These are phyloP conservation scores for Thysanoteuthis rhombus DNA, from an alignment of 2,888 invertebrate genomes.

Conservation along the genomic window DNA sequence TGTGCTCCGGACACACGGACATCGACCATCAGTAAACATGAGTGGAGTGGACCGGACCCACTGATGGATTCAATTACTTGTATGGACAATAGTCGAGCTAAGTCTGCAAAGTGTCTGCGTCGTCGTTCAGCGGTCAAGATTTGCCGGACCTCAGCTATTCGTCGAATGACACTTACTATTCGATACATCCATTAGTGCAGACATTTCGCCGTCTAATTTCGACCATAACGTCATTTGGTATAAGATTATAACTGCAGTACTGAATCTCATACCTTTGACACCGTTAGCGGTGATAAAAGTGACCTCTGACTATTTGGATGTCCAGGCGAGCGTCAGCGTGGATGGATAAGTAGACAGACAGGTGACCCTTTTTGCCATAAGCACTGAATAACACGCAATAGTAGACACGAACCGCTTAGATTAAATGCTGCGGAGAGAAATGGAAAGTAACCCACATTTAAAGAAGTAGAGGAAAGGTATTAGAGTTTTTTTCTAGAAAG, in stretches of 20 bases:
- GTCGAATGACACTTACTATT: neutral
- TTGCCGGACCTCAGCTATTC: neutral
- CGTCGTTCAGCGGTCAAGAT: neutral
- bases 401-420: neutral
- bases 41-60: neutral
- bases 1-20: neutral
- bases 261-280: neutral
- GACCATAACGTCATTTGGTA: neutral
- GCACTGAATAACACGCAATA: neutral
- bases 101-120: neutral
- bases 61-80: neutral
- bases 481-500: neutral
- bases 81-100: too few species aligned
- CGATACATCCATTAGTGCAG: neutral
- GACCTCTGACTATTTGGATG: neutral
- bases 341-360: neutral
- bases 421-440: neutral
- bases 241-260: neutral
- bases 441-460: neutral
- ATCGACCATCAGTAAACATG: neutral
- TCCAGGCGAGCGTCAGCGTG: neutral
- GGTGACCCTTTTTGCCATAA: neutral
- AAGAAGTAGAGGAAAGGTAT: neutral
- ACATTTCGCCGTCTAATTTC: neutral
- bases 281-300: neutral